Evolutionary conservation across 1,140 invertebrate species (phyloP).

Genomic region (Bactericera cockerelli): DNA sequence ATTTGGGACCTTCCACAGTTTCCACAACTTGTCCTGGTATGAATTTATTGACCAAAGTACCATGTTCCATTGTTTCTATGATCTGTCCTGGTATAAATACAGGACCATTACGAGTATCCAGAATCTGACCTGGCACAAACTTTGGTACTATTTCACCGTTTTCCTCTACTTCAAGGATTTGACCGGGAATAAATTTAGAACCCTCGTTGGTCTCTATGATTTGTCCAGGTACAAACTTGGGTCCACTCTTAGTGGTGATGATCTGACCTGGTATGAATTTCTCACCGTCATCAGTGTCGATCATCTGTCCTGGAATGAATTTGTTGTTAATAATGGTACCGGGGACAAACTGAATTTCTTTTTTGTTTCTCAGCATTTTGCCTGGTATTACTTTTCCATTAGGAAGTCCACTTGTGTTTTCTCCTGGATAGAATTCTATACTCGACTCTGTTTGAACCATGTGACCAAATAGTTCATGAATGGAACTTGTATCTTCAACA

Average conservation of each 20-base stretch:
- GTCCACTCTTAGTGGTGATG: constrained; percentile 35
- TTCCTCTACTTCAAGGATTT: constrained; percentile 48
- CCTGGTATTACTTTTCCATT: constrained; percentile 48
- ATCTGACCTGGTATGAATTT: constrained; percentile 47
- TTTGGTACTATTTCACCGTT: constrained; percentile 45
- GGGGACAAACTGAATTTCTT: constrained; percentile 47
- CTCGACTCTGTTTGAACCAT: constrained; percentile 48
- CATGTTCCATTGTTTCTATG: constrained; percentile 51
- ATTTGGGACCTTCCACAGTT: constrained; percentile 49
- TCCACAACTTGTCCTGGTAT: constrained; percentile 58
- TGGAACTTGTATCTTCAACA: not conserved
- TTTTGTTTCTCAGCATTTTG: constrained; percentile 40
- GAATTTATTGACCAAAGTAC: constrained; percentile 36
- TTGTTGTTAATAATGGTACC: constrained; percentile 46
- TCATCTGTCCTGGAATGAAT: constrained; percentile 53
- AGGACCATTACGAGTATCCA: constrained; percentile 51
- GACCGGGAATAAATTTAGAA: constrained; percentile 51
- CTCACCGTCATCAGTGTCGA: constrained; percentile 48
- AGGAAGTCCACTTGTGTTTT: constrained; percentile 28
- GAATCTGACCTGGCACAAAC: constrained; percentile 53
- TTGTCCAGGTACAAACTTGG: constrained; percentile 53
- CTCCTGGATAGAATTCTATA: constrained; percentile 52
- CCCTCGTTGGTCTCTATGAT: constrained; percentile 49
- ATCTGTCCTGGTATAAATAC: constrained; percentile 58
- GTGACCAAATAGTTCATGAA: constrained; percentile 44